Evolutionary conservation across 2,797 vertebrate species (phyloP).

Genomic region (Xerus rutilus): DNA sequence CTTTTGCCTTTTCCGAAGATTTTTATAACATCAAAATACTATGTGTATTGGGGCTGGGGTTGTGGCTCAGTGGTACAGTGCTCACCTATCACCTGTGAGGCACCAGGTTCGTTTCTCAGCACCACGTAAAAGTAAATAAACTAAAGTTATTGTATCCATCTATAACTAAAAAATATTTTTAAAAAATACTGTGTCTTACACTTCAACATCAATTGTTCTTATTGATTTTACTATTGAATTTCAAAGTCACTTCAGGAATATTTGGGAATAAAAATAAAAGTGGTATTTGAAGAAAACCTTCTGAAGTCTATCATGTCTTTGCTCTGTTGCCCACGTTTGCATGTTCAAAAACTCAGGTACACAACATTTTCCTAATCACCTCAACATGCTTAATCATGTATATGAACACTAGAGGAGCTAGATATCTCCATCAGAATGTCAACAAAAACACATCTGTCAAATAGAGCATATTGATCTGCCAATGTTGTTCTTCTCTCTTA

Average conservation of each 20-base stretch:
- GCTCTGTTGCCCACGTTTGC: neutral
- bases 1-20: constrained; percentile 5
- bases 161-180: too few relatives aligned
- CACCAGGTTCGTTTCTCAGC: too few relatives aligned
- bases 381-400: neutral
- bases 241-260: constrained; percentile 34
- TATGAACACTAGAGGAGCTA: neutral
- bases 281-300: neutral
- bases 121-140: too few relatives aligned
- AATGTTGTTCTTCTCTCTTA: neutral
- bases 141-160: too few relatives aligned
- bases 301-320: neutral
- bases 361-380: neutral
- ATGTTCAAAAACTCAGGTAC: constrained; percentile 35
- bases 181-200: neutral
- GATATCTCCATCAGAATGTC: neutral
- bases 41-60: neutral
- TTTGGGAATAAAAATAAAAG: neutral
- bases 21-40: neutral
- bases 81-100: too few relatives aligned
- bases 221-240: neutral
- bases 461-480: neutral
- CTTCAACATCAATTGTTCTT: constrained; percentile 24
- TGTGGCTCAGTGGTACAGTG: too few relatives aligned
- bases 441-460: neutral